Evolutionary conservation across 1,140 invertebrate genomes (phyloP), one percentile per base, ranked within the genome.

Genomic region (Zaprionus africanus): DNA sequence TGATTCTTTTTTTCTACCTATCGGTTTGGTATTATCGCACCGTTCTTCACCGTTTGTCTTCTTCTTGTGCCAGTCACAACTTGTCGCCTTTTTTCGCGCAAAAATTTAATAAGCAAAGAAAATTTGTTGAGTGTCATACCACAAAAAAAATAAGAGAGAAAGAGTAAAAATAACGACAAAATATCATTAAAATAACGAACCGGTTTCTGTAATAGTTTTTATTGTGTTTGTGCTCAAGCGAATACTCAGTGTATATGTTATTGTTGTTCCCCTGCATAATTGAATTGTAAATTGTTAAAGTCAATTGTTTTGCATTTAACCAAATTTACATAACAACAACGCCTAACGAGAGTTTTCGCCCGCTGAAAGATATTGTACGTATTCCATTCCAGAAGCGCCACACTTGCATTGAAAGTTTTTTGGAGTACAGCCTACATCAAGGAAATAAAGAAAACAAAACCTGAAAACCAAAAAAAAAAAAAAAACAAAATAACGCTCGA

Each of bases 271-370:
- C 24, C 26, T 62, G 79, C 80, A 88, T 83, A 87, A 83, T 59
- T 80, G 34, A 36, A 26, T 31, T 69, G 68, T 76, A 59, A 56
- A 51, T 76, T 78, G 22, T 49, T 22, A 9, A 22, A 22, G 46
- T 49, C 19, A 51, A 51, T 66, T 76, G 49, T 57, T 58, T 72
- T 66, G 63, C 61, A 61, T 59, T 67, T 34, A 63, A 59, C 22
- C 57, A 53, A 53, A 81, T 78, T 80, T 82, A 56, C 84, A 83
- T 87, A 87, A 78, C 60, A 60, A 13, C 64, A 51, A 51, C 11
- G 46, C n/a, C 17, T 46, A 46, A 17, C 41, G n/a, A 46, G 41
- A 46, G 41, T 46, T 46, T 46, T 46, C n/a, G n/a, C 41, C 41
- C 41, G 9, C 41, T 51, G 11, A 51, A 51, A 13, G 19, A 51